Evolutionary conservation across 2,113 vertebrate genomes (phyloP).

Genomic region (Heteronetta atricapilla): DNA sequence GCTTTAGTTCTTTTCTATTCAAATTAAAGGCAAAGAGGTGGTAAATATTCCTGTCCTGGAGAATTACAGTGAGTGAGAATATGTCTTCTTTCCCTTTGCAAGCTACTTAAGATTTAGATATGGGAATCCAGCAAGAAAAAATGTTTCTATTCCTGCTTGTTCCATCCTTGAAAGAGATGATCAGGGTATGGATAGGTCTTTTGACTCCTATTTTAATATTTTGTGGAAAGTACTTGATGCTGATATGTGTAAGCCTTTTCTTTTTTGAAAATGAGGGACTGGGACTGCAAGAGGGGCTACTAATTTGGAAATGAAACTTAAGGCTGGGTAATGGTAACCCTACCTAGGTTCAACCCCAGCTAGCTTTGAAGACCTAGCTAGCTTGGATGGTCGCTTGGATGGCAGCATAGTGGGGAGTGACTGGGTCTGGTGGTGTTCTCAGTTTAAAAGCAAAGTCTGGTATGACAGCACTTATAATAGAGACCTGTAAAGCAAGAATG

Average conservation of each 20-base stretch:
- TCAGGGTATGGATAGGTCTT: background rate
- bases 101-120: background rate
- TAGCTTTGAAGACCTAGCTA: background rate
- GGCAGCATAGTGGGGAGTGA: background rate
- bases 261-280: background rate
- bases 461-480: accelerated
- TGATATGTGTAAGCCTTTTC: background rate
- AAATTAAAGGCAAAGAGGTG: background rate
- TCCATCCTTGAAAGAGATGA: background rate
- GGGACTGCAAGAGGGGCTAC: background rate
- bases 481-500: background rate
- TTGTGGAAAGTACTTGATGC: background rate
- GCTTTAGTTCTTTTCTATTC: background rate
- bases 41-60: background rate
- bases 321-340: background rate
- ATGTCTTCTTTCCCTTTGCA: background rate
- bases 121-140: background rate
- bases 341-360: background rate
- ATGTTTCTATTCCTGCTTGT: background rate
- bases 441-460: background rate
- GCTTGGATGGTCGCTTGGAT: background rate
- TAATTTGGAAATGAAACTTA: background rate
- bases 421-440: background rate
- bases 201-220: background rate
- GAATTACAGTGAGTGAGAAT: background rate